These are phyloP conservation scores for Spermophilus dauricus DNA, from an alignment of 2,113 vertebrate genomes.

Conservation along the genomic window DNA sequence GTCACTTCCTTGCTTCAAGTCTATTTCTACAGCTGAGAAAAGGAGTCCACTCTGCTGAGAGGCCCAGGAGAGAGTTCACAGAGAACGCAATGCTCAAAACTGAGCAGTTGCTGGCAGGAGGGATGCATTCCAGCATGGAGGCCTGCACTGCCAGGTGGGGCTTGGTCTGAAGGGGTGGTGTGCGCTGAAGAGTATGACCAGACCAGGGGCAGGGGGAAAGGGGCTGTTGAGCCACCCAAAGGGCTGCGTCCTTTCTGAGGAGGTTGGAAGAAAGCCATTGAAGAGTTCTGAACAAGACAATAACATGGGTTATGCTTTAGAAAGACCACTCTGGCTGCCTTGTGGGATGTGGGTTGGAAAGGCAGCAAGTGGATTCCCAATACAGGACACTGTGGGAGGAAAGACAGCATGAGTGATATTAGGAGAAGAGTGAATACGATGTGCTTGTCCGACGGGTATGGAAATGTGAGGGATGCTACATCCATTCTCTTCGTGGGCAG, in stretches of 20 bases:
- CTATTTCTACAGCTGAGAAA: constrained; percentile 30
- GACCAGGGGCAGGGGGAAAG: not conserved
- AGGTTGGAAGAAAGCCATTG: not conserved
- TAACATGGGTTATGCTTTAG: not conserved
- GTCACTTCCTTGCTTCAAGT: constrained; percentile 1
- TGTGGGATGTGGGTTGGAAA: not conserved
- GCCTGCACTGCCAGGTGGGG: not conserved
- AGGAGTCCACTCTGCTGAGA: not conserved
- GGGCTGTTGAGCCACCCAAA: not conserved
- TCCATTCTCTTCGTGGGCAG: not conserved
- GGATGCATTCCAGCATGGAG: not conserved
- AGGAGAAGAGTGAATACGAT: not conserved
- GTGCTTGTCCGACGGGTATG: not conserved
- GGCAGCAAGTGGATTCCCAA: not conserved
- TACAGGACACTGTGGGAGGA: not conserved
- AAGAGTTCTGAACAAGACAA: not conserved
- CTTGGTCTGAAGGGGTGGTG: not conserved
- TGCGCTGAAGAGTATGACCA: not conserved
- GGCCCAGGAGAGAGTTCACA: not conserved
- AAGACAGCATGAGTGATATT: not conserved
- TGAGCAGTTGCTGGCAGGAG: not conserved
- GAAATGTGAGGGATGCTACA: not conserved
- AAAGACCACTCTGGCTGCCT: not conserved
- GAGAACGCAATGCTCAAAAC: not conserved
- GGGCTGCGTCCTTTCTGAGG: not conserved